A percentile compares a stretch with the other conserved stretches of the same genome.
phyloP scores from a whole-genome alignment of 2,888 invertebrate species.

The Ecliptopera silaceata region DNA sequence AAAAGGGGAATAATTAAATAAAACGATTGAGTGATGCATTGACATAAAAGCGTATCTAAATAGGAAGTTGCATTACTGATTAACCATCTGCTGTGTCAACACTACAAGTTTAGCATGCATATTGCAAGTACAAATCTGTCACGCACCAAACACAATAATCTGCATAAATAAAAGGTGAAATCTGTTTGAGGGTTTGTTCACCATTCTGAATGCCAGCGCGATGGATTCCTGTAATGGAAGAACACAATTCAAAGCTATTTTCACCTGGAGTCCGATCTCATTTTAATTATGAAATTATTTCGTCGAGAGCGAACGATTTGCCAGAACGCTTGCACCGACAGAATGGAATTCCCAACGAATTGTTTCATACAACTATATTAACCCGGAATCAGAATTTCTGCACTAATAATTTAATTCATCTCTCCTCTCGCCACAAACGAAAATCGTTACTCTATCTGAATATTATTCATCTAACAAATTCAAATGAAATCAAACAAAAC shows the following conservation, averaged over 20 bases:
- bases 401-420: too few species aligned
- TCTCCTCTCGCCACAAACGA: not conserved
- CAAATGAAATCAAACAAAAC: not conserved
- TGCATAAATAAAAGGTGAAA: slow-evolving; percentile 44
- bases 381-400: too few species aligned
- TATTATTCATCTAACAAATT: too few species aligned
- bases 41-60: slow-evolving; percentile 1
- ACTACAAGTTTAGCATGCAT: slow-evolving; percentile 31
- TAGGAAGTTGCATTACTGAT: slow-evolving; percentile 8
- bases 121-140: slow-evolving; percentile 24
- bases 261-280: slow-evolving; percentile 9
- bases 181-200: slow-evolving; percentile 39
- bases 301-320: slow-evolving; percentile 4
- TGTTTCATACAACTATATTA: too few species aligned
- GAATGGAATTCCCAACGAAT: too few species aligned
- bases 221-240: slow-evolving; percentile 27
- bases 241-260: slow-evolving; percentile 24
- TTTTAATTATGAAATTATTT: slow-evolving; percentile 1
- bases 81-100: not conserved
- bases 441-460: too few species aligned
- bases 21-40: not conserved
- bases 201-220: slow-evolving; percentile 37
- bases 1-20: not conserved
- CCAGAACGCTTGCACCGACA: not conserved
- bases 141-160: slow-evolving; percentile 35